Evolutionary conservation across 2,888 invertebrate species (phyloP).

Genomic region (Hemicrepidius hirtus): DNA sequence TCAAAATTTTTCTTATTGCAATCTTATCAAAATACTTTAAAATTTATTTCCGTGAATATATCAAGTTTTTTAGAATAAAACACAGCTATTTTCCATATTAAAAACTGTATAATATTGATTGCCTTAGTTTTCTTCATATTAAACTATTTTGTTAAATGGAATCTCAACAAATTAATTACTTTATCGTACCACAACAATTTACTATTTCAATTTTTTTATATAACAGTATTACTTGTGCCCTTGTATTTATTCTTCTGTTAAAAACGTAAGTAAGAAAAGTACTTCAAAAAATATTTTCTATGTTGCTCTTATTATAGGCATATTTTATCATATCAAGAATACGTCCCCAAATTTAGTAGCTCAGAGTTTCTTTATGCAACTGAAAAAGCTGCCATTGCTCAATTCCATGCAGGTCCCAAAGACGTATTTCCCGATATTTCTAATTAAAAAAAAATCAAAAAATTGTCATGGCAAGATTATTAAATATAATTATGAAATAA

Average conservation of each 20-base stretch:
- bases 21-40: conserved; percentile 71
- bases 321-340: conserved; percentile 53
- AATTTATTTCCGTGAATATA: conserved; percentile 65
- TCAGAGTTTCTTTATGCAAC: conserved; percentile 27
- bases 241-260: conserved; percentile 67
- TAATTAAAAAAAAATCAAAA: conserved; percentile 46
- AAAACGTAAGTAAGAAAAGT: conserved; percentile 52
- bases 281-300: conserved; percentile 57
- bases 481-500: conserved; percentile 53
- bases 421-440: conserved; percentile 43
- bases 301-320: conserved; percentile 56
- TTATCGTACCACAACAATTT: conserved; percentile 68
- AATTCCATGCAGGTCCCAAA: conserved; percentile 46
- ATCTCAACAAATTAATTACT: conserved; percentile 65
- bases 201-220: conserved; percentile 64
- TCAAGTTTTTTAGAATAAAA: conserved; percentile 69
- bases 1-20: conserved; percentile 68
- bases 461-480: conserved; percentile 68
- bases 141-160: conserved; percentile 64
- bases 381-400: conserved; percentile 39
- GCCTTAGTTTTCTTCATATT: conserved; percentile 65
- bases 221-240: conserved; percentile 71
- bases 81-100: conserved; percentile 68
- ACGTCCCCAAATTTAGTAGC: conserved; percentile 43
- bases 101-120: conserved; percentile 70